phyloP scores from a whole-genome alignment of 2,888 invertebrate species.

The Cabera pusaria region DNA sequence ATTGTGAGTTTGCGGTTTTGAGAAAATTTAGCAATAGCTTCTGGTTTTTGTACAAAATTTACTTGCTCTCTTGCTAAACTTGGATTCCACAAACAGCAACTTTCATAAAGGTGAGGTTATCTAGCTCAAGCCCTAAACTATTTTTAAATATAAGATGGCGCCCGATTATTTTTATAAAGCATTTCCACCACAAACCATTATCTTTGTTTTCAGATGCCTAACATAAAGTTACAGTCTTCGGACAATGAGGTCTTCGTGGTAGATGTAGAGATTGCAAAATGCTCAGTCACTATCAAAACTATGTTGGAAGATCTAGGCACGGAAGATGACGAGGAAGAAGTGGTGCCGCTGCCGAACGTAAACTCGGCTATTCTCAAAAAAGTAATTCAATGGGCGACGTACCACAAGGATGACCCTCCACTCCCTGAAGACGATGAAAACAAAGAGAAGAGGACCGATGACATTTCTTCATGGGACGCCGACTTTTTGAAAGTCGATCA shows the following conservation, averaged over 20 bases:
- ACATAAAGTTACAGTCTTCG: conserved; percentile 96
- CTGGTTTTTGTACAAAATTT: too few species aligned
- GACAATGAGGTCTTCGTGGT: conserved; percentile 98
- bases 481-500: conserved; percentile 99
- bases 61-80: too few species aligned
- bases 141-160: conserved; percentile 41
- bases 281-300: conserved; percentile 98
- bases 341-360: conserved; percentile 98
- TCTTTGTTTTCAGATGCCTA: conserved; percentile 91
- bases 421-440: conserved; percentile 98
- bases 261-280: conserved; percentile 98
- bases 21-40: too few species aligned
- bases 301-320: conserved; percentile 97
- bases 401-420: conserved; percentile 97
- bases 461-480: conserved; percentile 99
- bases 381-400: conserved; percentile 96
- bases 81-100: too few species aligned
- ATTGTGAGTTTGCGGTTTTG: too few species aligned
- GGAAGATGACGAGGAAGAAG: conserved; percentile 96
- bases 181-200: conserved; percentile 4
- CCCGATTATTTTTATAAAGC: conserved; percentile 31
- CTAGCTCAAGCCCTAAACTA: conserved; percentile 18
- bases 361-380: conserved; percentile 98
- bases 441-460: conserved; percentile 99
- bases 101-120: conserved; percentile 19